These are phyloP conservation scores for Macquaria ambigua DNA, from an alignment of 2,113 vertebrate genomes.

Conservation along the genomic window DNA sequence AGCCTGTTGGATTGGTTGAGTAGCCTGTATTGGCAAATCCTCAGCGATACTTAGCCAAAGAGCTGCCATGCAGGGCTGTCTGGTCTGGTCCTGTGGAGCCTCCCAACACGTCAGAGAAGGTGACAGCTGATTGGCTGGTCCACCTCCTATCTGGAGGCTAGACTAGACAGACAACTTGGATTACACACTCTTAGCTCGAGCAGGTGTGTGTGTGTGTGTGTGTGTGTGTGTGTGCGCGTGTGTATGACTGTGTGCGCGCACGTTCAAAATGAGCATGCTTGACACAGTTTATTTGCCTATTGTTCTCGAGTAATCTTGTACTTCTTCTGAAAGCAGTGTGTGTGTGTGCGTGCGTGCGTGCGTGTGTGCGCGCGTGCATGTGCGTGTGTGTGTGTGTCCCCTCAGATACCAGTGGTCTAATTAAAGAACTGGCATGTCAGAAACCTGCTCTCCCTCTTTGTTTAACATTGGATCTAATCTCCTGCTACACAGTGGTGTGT, in stretches of 20 bases:
- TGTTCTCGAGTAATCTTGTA: neutral
- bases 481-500: conserved; percentile 52
- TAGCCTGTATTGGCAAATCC: conserved; percentile 3
- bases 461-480: conserved; percentile 78
- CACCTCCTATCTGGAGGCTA: conserved; percentile 45
- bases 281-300: neutral
- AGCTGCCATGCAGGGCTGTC: conserved; percentile 11
- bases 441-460: conserved; percentile 73
- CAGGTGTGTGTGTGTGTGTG: neutral
- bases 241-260: no score
- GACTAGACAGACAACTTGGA: conserved; percentile 33
- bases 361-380: no score
- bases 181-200: conserved; percentile 21
- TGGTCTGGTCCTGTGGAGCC: conserved; percentile 24
- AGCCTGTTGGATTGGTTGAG: conserved; percentile 5
- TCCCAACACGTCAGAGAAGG: conserved; percentile 46
- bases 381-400: conserved; percentile 3
- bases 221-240: conserved; percentile 4
- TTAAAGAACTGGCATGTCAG: conserved; percentile 76
- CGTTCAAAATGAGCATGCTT: neutral
- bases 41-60: conserved; percentile 10
- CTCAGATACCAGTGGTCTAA: conserved; percentile 70
- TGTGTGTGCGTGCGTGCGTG: no score
- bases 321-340: neutral
- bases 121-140: conserved; percentile 69